phyloP scores from a whole-genome alignment of 2,113 vertebrate species.

The Melanostigma gelatinosum region DNA sequence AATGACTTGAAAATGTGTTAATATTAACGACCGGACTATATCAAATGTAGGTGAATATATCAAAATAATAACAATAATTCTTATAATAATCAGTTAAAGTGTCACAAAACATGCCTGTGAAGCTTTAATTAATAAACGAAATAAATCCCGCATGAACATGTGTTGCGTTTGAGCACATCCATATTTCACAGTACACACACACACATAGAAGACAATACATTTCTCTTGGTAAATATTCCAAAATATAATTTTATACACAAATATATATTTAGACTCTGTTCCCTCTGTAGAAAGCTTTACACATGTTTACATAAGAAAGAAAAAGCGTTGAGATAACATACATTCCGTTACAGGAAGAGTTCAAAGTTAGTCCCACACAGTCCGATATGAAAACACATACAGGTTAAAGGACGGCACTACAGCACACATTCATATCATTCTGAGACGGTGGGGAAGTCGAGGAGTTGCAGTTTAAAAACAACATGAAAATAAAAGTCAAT shows the following conservation, averaged over 20 bases:
- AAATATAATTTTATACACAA: slow-evolving; percentile 85
- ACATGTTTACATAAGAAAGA: slow-evolving; percentile 75
- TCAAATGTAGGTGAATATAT: not conserved
- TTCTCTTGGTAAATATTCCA: slow-evolving; percentile 80
- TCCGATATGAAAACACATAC: not conserved
- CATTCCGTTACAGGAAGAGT: slow-evolving; percentile 54
- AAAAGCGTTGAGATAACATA: slow-evolving; percentile 69
- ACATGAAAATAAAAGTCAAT: slow-evolving; percentile 8
- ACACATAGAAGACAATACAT: slow-evolving; percentile 70
- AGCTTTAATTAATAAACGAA: not conserved
- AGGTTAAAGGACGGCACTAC: slow-evolving; percentile 28
- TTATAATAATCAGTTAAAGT: not conserved
- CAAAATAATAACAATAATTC: not conserved
- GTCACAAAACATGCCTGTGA: slow-evolving; percentile 30
- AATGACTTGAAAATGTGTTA: not conserved
- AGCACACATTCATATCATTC: slow-evolving; percentile 70
- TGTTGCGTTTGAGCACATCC: slow-evolving; percentile 50
- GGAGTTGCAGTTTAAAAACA: slow-evolving; percentile 28
- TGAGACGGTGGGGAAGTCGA: slow-evolving; percentile 56
- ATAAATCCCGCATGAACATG: slow-evolving; percentile 14
- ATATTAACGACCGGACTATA: not conserved
- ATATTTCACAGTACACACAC: slow-evolving; percentile 81
- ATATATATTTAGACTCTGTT: slow-evolving; percentile 80
- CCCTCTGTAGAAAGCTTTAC: slow-evolving; percentile 78
- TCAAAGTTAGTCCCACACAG: slow-evolving; percentile 11